These are phyloP conservation scores for Drosophila ambigua DNA, from an alignment of 1,140 invertebrate species.

Conservation along the genomic window DNA sequence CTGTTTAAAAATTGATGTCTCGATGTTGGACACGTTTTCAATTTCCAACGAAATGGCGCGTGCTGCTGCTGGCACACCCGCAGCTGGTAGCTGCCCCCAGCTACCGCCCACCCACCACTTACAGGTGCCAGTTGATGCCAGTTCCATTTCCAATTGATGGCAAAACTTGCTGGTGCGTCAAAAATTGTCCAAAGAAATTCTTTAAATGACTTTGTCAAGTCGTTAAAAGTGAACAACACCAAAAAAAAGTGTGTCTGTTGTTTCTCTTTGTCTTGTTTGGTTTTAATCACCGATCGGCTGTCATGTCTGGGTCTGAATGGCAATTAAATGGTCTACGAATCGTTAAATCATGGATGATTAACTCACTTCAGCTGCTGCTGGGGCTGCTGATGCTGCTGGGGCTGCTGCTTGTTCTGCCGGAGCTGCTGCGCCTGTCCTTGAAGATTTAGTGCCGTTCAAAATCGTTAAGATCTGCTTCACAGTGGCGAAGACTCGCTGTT, in stretches of 20 bases:
- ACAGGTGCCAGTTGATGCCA: slow-evolving; percentile 23
- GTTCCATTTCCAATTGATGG: slow-evolving; percentile 27
- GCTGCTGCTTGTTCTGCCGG: background rate
- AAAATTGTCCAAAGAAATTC: slow-evolving; percentile 63
- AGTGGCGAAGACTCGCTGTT: background rate
- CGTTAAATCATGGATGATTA: slow-evolving; percentile 78
- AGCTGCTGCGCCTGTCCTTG: slow-evolving; percentile 54
- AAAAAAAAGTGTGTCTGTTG: slow-evolving; percentile 27
- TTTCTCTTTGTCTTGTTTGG: slow-evolving; percentile 38
- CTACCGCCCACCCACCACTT: slow-evolving; percentile 17
- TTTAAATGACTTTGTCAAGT: slow-evolving; percentile 61
- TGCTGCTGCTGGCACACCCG: background rate
- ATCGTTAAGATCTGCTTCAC: slow-evolving; percentile 67
- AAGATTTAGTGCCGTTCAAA: slow-evolving; percentile 70
- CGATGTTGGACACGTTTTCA: slow-evolving; percentile 83
- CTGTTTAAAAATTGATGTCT: slow-evolving; percentile 82
- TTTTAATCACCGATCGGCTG: slow-evolving; percentile 57
- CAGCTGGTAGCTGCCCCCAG: background rate
- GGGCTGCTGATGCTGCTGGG: background rate
- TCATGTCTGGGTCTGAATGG: slow-evolving; percentile 52
- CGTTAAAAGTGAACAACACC: slow-evolving; percentile 48
- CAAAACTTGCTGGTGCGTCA: slow-evolving; percentile 11
- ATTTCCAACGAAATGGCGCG: slow-evolving; percentile 63
- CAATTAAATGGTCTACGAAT: slow-evolving; percentile 71
- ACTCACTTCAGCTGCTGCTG: slow-evolving; percentile 49